These are phyloP conservation scores for Pomatorhinus ruficollis DNA, from an alignment of 2,113 vertebrate genomes.

Conservation along the genomic window DNA sequence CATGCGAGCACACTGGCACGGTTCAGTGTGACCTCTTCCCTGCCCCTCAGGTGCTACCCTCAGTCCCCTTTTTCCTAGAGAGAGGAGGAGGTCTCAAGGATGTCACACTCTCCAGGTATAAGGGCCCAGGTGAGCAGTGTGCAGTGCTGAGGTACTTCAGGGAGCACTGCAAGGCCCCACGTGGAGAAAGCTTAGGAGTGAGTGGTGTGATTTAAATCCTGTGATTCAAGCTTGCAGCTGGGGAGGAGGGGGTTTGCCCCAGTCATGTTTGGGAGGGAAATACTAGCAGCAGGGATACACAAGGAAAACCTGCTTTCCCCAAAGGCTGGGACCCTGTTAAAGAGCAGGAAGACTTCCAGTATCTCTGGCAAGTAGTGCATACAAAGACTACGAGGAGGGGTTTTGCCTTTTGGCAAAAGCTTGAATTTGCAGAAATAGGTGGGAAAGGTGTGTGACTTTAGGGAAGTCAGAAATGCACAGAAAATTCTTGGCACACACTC, in stretches of 20 bases:
- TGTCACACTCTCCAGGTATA: fast-evolving
- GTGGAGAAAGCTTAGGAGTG: not conserved
- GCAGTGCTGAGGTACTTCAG: no score
- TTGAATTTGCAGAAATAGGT: not conserved
- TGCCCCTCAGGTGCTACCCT: no score
- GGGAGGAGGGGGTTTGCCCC: not conserved
- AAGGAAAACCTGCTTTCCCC: not conserved
- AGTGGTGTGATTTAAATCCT: not conserved
- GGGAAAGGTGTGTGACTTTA: fast-evolving
- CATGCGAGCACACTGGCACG: fast-evolving
- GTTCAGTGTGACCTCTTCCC: no score
- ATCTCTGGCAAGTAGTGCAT: not conserved
- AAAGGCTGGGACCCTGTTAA: fast-evolving
- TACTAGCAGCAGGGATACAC: not conserved
- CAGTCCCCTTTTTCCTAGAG: not conserved
- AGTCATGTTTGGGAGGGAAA: not conserved
- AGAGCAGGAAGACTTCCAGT: not conserved
- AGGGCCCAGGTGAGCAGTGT: fast-evolving
- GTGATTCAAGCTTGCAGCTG: not conserved
- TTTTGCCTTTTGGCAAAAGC: not conserved
- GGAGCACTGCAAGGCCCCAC: fast-evolving
- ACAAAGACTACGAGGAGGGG: fast-evolving
- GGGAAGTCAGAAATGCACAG: not conserved
- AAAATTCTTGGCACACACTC: fast-evolving
- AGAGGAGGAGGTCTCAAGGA: not conserved